Evolutionary conservation across 2,888 invertebrate genomes (phyloP).

Genomic region (Leucozona laternaria): DNA sequence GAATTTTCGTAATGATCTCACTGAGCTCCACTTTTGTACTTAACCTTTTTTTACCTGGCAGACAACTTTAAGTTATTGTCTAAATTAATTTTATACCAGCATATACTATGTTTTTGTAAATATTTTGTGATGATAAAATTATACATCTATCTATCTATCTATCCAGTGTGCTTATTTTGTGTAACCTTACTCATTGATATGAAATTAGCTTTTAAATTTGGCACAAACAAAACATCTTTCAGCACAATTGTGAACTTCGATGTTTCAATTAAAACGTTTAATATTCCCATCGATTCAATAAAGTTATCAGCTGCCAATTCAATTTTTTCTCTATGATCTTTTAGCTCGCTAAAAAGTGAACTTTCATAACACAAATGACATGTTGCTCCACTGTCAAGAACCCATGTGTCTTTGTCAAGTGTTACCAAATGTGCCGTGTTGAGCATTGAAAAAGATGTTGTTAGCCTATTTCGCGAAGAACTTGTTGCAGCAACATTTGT

Average conservation of each 20-base stretch:
- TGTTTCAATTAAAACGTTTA: neutral
- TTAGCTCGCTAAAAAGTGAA: neutral
- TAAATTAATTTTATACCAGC: too few species aligned
- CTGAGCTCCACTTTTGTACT: too few species aligned
- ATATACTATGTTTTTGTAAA: too few species aligned
- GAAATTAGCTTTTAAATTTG: neutral
- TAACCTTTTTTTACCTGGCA: too few species aligned
- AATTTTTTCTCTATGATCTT: neutral
- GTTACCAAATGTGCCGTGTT: neutral
- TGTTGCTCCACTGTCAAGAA: neutral
- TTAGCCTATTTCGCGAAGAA: neutral
- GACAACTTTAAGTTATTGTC: too few species aligned
- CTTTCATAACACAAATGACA: neutral
- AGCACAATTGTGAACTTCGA: neutral
- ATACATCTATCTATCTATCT: too few species aligned
- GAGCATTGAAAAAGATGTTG: neutral
- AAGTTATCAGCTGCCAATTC: neutral
- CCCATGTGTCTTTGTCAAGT: neutral
- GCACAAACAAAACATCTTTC: neutral
- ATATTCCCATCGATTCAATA: neutral
- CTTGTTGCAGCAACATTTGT: slow-evolving; percentile 1
- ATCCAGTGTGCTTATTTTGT: neutral
- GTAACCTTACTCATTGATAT: neutral
- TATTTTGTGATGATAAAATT: too few species aligned
- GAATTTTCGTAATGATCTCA: too few species aligned